These are phyloP conservation scores for Mongoloraphidia duomilia DNA, from an alignment of 2,888 invertebrate species.

Conservation along the genomic window DNA sequence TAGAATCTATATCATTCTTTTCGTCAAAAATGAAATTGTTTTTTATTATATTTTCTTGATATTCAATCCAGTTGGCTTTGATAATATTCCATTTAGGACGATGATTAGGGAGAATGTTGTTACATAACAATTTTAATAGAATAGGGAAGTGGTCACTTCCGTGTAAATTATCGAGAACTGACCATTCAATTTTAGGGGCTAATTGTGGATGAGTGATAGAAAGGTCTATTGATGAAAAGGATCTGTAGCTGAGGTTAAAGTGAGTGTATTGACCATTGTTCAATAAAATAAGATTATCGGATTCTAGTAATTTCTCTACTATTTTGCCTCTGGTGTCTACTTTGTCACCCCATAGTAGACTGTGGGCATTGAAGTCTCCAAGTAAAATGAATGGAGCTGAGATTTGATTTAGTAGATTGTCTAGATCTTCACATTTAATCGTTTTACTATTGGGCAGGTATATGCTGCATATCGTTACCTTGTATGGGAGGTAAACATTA, in stretches of 20 bases:
- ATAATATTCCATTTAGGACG: no score
- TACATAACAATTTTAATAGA: no score
- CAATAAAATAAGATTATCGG: conserved; percentile 1
- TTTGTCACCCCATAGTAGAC: conserved; percentile 4
- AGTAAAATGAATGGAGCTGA: conserved; percentile 7
- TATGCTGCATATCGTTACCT: no score
- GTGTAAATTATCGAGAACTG: conserved; percentile 3
- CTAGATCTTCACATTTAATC: no score
- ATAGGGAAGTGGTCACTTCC: conserved; percentile 7
- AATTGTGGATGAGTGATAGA: neutral
- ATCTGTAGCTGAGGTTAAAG: neutral
- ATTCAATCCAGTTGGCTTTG: no score
- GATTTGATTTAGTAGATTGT: conserved; percentile 3
- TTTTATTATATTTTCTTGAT: no score
- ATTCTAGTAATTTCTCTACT: conserved; percentile 5
- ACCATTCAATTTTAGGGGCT: neutral
- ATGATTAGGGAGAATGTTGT: no score
- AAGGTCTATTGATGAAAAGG: neutral
- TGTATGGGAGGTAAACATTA: no score
- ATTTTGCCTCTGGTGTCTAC: conserved; percentile 1
- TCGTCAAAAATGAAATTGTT: no score
- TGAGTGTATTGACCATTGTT: conserved; percentile 1
- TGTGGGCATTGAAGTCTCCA: no score
- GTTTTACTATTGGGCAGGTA: no score
- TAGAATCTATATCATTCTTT: no score